Evolutionary conservation across 2,113 vertebrate genomes (phyloP).

Genomic region (Phaetusa simplex): DNA sequence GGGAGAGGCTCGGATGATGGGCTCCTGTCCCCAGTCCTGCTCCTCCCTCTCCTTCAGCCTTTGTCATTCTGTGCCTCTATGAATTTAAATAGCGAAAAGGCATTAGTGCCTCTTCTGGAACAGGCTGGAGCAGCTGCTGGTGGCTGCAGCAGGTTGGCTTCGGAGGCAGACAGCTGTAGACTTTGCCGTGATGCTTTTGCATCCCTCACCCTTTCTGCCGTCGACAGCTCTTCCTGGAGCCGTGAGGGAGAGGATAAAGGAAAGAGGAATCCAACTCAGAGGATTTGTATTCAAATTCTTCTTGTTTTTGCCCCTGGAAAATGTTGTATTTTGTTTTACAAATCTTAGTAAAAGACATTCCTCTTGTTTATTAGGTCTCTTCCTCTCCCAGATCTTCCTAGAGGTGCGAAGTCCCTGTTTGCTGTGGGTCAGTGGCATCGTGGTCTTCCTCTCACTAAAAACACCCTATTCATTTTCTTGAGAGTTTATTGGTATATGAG

Average conservation of each 20-base stretch:
- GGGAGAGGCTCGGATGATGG: background rate
- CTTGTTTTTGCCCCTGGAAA: background rate
- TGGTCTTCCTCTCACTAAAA: background rate
- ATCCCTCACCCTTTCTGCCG: background rate
- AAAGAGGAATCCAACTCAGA: background rate
- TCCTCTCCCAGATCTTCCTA: background rate
- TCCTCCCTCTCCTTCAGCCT: background rate
- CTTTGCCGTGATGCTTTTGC: background rate
- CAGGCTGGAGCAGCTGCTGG: background rate
- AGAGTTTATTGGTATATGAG: background rate
- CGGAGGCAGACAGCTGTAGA: background rate
- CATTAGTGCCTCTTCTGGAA: background rate
- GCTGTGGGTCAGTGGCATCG: background rate
- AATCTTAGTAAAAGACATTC: background rate
- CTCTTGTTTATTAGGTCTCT: background rate
- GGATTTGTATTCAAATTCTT: background rate
- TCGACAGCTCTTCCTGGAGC: background rate
- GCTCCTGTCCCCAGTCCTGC: background rate
- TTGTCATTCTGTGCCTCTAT: background rate
- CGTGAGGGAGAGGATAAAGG: background rate
- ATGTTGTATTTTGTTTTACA: background rate
- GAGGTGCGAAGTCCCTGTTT: background rate
- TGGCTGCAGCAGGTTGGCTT: background rate
- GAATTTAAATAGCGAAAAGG: background rate
- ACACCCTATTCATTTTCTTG: background rate